These are phyloP conservation scores for Tethya wilhelma DNA, from an alignment of 37 sponge, comb jelly and placozoan species.

Conservation along the genomic window DNA sequence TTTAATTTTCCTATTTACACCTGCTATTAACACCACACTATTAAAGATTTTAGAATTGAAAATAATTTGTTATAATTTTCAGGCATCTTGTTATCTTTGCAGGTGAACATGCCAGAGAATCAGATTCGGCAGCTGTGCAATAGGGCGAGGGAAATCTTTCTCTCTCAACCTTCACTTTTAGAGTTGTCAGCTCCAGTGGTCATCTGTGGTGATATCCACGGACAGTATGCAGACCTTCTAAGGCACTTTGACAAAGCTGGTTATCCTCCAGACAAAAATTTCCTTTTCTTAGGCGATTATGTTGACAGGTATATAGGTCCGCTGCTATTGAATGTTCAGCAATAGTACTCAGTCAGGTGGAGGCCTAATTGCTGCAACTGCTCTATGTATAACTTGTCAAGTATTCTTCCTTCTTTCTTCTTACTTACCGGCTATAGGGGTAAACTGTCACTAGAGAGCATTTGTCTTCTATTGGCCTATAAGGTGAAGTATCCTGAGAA, in stretches of 20 bases:
- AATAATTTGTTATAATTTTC: no score
- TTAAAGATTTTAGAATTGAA: no score
- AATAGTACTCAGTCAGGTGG: no score
- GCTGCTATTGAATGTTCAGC: not conserved
- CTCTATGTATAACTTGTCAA: not conserved
- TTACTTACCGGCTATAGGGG: conserved; percentile 49
- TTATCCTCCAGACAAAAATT: conserved; percentile 83
- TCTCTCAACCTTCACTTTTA: conserved; percentile 87
- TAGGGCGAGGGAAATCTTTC: conserved; percentile 75
- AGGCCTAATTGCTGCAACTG: not conserved
- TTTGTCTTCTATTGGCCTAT: conserved; percentile 87
- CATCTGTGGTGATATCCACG: conserved; percentile 93
- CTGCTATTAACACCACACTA: no score
- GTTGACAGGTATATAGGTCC: no score
- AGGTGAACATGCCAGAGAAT: conserved; percentile 85
- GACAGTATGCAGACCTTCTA: conserved; percentile 87
- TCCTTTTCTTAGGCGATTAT: conserved; percentile 91
- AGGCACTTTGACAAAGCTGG: conserved; percentile 85
- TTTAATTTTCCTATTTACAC: no score
- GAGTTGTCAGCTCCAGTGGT: conserved; percentile 83
- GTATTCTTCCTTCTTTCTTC: not conserved
- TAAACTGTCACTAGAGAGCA: conserved; percentile 81
- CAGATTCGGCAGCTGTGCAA: conserved; percentile 85
- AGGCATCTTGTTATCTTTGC: no score
- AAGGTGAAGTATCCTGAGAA: conserved; percentile 89